Evolutionary conservation across 2,797 vertebrate species (phyloP), one percentile per base, ranked within the genome.

Genomic region (Scolopax bukidnonensis): DNA sequence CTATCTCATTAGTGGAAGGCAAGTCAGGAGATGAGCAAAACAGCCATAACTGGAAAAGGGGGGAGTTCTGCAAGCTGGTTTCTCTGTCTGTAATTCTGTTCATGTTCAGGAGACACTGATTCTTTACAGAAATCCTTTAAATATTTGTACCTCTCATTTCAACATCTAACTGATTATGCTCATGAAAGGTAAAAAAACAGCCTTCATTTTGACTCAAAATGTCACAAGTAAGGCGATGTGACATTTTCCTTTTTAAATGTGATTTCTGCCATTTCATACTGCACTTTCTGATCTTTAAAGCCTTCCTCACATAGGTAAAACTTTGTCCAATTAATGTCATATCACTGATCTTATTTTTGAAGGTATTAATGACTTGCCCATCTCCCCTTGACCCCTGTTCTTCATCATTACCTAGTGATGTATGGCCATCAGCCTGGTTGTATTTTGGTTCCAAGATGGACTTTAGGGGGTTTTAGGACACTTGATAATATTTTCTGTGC

Each of bases 231-330:
- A 96, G 60, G 32, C 4, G 1, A n/a, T 67, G 30, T 93, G 69
- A 93, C 36, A 77, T 95, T 97, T 97, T 65, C 80, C 13, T 10
- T 75, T 95, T 82, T 51, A 54, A 68, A 51, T 48, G 60, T 51
- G 13, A 71, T 91, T 92, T 90, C 63, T 78, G 40, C 41, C 21
- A 76, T 57, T 93, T 96, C 69, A 48, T 54, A 48, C 20, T 60
- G 13, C 16, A 41, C 43, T 95, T 93, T 47, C 27, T 90, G 60
- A 56, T 77, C 95, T 96, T 64, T 84, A 71, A 93, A 84, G 82
- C n/a, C 27, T 70, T 95, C 93, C 91, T 89, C 64, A 45, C 24
- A 12, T 4, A 43, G 47, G 33, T 53, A 73, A 77, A 32, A 68
- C 4, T 78, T 65, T 41, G 16, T 84, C 12, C n/a, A 73, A 33